Conservation (phyloP, 2,797 vertebrate genomes). For the Coregonus ussuriensis region DNA sequence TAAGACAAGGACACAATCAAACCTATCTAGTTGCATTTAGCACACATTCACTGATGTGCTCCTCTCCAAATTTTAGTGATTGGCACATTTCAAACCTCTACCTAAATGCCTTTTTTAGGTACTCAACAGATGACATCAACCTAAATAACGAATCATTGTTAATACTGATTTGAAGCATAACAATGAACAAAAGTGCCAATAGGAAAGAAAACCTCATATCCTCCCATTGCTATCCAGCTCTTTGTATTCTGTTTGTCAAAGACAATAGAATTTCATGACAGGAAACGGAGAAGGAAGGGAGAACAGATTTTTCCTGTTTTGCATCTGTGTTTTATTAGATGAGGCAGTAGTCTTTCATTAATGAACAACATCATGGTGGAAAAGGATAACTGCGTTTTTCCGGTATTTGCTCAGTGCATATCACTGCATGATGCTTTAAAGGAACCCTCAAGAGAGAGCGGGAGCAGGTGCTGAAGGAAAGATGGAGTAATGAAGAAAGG, state of each 20-base stretch:
- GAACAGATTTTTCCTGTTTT: conserved; percentile 88
- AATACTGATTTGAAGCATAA: conserved; percentile 1
- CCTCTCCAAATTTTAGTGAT: not conserved
- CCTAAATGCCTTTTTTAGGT: not conserved
- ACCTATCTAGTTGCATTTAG: not conserved
- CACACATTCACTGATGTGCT: not conserved
- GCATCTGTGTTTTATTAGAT: conserved; percentile 57
- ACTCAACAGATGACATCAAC: not conserved
- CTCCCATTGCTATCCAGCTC: conserved; percentile 54
- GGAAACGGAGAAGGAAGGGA: conserved; percentile 77
- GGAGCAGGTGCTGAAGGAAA: not conserved
- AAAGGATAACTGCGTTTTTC: conserved; percentile 42
- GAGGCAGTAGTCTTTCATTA: conserved; percentile 40
- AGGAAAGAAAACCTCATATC: conserved; percentile 53
- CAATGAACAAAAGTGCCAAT: conserved; percentile 50
- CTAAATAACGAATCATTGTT: conserved; percentile 42
- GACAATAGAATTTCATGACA: conserved; percentile 49
- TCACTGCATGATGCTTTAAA: not conserved
- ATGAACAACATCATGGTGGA: conserved; percentile 16
- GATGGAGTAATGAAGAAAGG: not conserved
- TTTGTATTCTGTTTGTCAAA: conserved; percentile 75
- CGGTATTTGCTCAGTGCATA: conserved; percentile 18
- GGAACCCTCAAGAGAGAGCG: conserved; percentile 7
- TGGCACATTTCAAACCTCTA: not conserved
- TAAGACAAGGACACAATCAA: not conserved